A percentile compares a stretch with the other conserved stretches of the same genome.
phyloP scores from a whole-genome alignment of 2,797 vertebrate species.

The Spizella passerina region DNA sequence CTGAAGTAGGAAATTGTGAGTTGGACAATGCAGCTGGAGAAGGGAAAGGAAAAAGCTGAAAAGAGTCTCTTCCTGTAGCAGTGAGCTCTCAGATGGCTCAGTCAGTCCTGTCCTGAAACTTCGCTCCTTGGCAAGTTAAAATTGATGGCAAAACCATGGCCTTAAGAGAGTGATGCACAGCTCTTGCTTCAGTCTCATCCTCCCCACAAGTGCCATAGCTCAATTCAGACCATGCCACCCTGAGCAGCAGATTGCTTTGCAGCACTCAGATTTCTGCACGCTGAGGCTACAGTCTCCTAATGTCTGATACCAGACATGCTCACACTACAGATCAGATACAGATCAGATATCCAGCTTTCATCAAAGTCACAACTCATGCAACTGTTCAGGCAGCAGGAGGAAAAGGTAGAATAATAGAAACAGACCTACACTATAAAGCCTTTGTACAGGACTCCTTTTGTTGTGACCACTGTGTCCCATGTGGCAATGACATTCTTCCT shows the following conservation, averaged over 20 bases:
- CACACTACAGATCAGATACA: neutral
- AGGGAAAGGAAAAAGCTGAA: neutral
- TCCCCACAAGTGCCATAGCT: neutral
- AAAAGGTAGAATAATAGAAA: neutral
- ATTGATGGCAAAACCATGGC: neutral
- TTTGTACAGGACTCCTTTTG: neutral
- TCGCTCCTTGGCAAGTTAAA: neutral
- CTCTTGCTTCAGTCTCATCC: neutral
- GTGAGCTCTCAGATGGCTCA: neutral
- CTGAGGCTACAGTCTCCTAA: neutral
- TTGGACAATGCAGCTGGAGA: neutral
- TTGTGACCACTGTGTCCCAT: rapidly evolving
- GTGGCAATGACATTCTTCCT: neutral
- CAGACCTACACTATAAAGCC: neutral
- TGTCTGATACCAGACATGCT: neutral
- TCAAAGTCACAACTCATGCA: rapidly evolving
- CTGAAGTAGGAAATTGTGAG: neutral
- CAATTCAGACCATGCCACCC: neutral
- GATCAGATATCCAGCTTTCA: neutral
- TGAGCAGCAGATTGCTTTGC: neutral
- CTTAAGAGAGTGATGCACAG: neutral
- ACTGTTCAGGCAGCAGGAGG: neutral
- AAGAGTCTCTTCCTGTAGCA: neutral
- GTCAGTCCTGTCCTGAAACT: neutral
- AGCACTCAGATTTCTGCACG: neutral